Conservation (phyloP, 1,140 invertebrate genomes). For the Spodoptera frugiperda region DNA sequence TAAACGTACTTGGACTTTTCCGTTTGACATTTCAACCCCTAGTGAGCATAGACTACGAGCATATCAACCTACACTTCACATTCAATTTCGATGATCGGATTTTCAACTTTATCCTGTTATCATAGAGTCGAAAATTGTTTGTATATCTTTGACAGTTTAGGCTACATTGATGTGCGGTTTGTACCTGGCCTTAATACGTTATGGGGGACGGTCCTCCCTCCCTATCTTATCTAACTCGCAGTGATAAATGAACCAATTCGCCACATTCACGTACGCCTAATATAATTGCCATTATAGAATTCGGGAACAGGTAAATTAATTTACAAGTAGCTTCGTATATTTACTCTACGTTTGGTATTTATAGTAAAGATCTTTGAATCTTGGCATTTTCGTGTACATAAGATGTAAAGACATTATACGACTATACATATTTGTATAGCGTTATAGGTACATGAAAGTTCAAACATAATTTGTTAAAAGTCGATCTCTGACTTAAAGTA, state of each 20-base stretch:
- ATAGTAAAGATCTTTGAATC: background rate
- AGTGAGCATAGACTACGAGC: background rate
- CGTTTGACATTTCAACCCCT: conserved; percentile 14
- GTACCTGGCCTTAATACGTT: conserved; percentile 30
- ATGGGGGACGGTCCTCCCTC: background rate
- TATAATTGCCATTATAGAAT: conserved; percentile 28
- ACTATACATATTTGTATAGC: no score
- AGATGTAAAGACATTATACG: no score
- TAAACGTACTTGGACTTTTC: conserved; percentile 9
- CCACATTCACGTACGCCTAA: conserved; percentile 33
- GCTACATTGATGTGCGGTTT: background rate
- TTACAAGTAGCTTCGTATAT: conserved; percentile 1
- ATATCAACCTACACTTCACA: no score
- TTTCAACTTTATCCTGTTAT: no score
- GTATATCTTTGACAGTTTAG: background rate
- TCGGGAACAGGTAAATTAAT: conserved; percentile 23
- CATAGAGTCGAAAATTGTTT: no score
- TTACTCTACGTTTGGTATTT: background rate
- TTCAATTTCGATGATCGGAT: no score
- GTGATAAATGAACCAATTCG: conserved; percentile 41
- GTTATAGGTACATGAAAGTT: no score
- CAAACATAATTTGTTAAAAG: no score
- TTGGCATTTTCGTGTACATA: no score
- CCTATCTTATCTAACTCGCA: conserved; percentile 24
- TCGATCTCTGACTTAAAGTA: no score